Evolutionary conservation across 2,888 invertebrate genomes (phyloP).

Genomic region (Drosophila kuntzei): DNA sequence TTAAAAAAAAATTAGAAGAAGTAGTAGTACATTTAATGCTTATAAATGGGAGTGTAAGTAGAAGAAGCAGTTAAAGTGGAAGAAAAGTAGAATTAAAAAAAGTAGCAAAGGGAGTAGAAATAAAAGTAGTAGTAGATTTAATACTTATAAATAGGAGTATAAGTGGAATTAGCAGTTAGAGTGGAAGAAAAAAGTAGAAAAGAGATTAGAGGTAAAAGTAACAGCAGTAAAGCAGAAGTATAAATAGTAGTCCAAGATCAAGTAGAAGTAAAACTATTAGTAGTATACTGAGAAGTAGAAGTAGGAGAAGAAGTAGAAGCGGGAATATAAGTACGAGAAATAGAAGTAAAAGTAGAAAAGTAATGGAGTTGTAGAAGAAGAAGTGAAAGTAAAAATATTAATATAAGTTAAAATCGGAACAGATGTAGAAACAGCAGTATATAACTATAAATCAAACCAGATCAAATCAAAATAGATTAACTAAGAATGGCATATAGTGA

Average conservation of each 20-base stretch:
- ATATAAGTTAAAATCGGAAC: too few relatives aligned
- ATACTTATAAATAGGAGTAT: not conserved
- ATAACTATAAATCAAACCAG: too few relatives aligned
- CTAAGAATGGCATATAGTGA: too few relatives aligned
- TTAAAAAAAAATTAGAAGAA: not conserved
- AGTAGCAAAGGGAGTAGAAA: not conserved
- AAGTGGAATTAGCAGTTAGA: not conserved
- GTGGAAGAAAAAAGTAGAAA: not conserved
- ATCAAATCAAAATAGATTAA: too few relatives aligned
- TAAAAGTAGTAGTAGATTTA: not conserved
- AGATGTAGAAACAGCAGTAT: too few relatives aligned
- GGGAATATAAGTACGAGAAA: not conserved
- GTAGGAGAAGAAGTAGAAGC: not conserved
- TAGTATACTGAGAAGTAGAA: too few relatives aligned
- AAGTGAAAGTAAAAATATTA: too few relatives aligned
- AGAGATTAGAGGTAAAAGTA: not conserved
- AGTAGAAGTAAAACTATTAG: too few relatives aligned
- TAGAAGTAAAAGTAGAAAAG: too few relatives aligned
- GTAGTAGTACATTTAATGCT: not conserved
- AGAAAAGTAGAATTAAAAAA: not conserved
- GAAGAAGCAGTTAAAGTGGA: not conserved
- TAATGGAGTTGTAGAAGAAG: too few relatives aligned
- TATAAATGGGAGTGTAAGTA: not conserved
- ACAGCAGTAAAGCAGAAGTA: too few relatives aligned
- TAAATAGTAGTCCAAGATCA: too few relatives aligned